These are phyloP conservation scores for Teleiodes luculella DNA, from an alignment of 2,888 invertebrate genomes.

Conservation along the genomic window DNA sequence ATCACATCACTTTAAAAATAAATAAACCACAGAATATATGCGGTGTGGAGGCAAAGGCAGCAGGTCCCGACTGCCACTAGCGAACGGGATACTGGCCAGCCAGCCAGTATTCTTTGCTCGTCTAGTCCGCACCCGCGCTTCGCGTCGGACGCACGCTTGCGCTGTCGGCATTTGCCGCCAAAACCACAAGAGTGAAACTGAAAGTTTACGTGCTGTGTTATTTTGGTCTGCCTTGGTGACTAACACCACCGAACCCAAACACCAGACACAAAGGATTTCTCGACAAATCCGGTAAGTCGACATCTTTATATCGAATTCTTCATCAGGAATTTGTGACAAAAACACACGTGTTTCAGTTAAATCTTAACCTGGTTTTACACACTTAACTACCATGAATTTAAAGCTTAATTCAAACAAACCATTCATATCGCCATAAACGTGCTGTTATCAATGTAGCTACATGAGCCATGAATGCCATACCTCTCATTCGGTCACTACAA, in stretches of 20 bases:
- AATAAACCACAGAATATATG: constrained; percentile 17
- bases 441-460: not conserved
- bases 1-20: constrained; percentile 38
- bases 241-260: not conserved
- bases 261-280: constrained; percentile 34
- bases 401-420: not conserved
- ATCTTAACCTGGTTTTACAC: not conserved
- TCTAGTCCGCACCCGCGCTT: constrained; percentile 52
- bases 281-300: constrained; percentile 29
- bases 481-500: too few relatives aligned
- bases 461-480: too few relatives aligned
- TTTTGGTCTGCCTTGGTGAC: constrained; percentile 28
- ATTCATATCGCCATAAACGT: not conserved
- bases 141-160: constrained; percentile 41
- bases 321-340: not conserved
- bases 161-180: constrained; percentile 35
- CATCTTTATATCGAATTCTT: not conserved
- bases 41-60: constrained; percentile 39
- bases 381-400: not conserved
- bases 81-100: constrained; percentile 35
- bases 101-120: constrained; percentile 12
- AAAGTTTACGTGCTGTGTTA: constrained; percentile 39
- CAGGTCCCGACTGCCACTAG: constrained; percentile 39
- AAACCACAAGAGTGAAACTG: constrained; percentile 22
- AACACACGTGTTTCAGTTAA: not conserved